Evolutionary conservation across 2,888 invertebrate genomes (phyloP).

Genomic region (Catocala fraxini): DNA sequence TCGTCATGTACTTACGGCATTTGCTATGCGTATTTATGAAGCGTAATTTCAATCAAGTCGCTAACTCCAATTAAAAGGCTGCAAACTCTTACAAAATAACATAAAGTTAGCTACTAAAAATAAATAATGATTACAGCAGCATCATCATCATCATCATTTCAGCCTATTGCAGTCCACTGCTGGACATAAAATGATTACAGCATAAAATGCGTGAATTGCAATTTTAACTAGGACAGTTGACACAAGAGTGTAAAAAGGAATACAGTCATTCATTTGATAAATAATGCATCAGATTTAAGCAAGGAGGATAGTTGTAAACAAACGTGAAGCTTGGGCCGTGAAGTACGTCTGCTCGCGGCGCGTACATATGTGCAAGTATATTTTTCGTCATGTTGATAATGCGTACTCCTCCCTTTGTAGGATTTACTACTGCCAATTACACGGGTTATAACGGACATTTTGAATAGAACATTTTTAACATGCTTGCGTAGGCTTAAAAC

Average conservation of each 20-base stretch:
- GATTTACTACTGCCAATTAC: constrained; percentile 7
- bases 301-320: constrained; percentile 17
- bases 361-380: constrained; percentile 16
- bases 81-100: no score
- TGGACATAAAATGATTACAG: no score
- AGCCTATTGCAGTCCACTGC: no score
- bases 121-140: not conserved
- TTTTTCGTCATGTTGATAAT: constrained; percentile 19
- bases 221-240: not conserved
- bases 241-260: not conserved
- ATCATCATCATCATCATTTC: no score
- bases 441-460: not conserved
- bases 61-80: no score
- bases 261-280: constrained; percentile 4
- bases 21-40: no score
- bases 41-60: no score
- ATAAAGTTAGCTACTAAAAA: no score
- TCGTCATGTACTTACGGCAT: no score
- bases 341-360: constrained; percentile 20
- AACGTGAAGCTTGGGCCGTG: constrained; percentile 15
- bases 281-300: constrained; percentile 23
- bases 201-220: not conserved
- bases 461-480: not conserved
- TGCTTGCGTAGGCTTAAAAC: not conserved
- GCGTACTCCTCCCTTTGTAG: constrained; percentile 20